Percentiles rank a stretch among this genome's conserved stretches.
Conservation (phyloP, 2,113 vertebrate species). For the Campylomormyrus numenius region DNA sequence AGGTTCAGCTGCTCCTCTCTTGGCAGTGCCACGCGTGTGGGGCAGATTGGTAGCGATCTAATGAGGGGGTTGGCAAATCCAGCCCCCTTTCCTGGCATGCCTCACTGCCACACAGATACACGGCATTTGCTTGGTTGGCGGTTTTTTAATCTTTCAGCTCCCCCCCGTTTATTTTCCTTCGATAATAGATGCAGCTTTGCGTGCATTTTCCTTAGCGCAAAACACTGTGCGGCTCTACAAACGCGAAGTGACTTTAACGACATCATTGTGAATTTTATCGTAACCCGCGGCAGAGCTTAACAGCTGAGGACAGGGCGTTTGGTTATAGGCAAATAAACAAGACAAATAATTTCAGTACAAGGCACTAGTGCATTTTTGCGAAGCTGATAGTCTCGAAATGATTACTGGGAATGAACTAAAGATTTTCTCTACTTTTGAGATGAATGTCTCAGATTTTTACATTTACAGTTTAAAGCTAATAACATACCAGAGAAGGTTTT, state of each 20-base stretch:
- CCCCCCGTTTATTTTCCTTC: neutral
- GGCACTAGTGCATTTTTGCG: neutral
- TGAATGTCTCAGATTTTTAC: neutral
- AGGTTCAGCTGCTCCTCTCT: constrained; percentile 1
- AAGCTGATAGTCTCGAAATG: neutral
- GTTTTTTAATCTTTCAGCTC: neutral
- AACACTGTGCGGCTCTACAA: neutral
- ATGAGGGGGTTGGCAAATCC: neutral
- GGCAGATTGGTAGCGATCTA: constrained; percentile 7
- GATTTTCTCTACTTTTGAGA: neutral
- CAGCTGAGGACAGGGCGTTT: neutral
- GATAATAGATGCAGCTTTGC: neutral
- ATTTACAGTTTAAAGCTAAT: neutral
- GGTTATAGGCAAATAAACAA: neutral
- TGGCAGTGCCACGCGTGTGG: neutral
- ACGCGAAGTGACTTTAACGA: neutral
- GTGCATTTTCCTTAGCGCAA: neutral
- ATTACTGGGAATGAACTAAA: neutral
- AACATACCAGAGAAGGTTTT: neutral
- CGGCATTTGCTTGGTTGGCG: neutral
- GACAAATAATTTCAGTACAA: neutral
- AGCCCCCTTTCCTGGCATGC: neutral
- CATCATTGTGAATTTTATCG: neutral
- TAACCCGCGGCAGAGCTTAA: neutral
- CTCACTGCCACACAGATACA: neutral